phyloP scores from a whole-genome alignment of 2,888 invertebrate species.

The Hyles lineata region DNA sequence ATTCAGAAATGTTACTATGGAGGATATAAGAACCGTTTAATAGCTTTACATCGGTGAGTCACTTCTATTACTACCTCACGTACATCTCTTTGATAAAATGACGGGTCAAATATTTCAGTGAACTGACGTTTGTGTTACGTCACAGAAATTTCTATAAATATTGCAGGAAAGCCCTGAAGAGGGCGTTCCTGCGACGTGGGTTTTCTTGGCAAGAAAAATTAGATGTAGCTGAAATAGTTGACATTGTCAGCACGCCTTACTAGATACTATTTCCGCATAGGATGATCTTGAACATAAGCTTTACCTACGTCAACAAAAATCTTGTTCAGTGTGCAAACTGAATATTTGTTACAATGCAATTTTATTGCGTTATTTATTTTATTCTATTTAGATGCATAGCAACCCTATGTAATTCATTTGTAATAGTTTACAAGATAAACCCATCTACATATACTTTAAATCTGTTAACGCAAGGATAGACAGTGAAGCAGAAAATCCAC shows the following conservation, averaged over 20 bases:
- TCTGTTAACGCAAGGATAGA: not conserved
- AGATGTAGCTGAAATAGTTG: constrained; percentile 68
- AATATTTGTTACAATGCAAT: not conserved
- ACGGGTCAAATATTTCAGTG: constrained; percentile 24
- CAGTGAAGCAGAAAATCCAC: not conserved
- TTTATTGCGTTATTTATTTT: not conserved
- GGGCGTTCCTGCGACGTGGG: constrained; percentile 52
- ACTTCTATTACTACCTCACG: constrained; percentile 4
- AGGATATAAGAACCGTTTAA: constrained; percentile 7
- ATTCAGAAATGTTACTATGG: constrained; percentile 33
- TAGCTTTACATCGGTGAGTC: not conserved
- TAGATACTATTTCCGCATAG: constrained; percentile 61
- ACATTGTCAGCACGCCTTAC: constrained; percentile 71
- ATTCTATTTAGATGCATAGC: not conserved
- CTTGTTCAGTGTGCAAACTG: not conserved
- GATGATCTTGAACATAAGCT: constrained; percentile 11
- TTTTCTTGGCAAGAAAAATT: constrained; percentile 61
- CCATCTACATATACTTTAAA: too few species aligned
- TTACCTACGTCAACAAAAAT: constrained; percentile 1
- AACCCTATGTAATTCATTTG: not conserved
- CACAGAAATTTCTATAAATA: constrained; percentile 52
- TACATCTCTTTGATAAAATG: constrained; percentile 20
- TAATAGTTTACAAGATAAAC: too few species aligned
- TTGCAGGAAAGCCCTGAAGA: constrained; percentile 61
- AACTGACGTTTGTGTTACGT: constrained; percentile 36